Conservation (phyloP, 1,140 invertebrate species). For the Samia ricini region DNA sequence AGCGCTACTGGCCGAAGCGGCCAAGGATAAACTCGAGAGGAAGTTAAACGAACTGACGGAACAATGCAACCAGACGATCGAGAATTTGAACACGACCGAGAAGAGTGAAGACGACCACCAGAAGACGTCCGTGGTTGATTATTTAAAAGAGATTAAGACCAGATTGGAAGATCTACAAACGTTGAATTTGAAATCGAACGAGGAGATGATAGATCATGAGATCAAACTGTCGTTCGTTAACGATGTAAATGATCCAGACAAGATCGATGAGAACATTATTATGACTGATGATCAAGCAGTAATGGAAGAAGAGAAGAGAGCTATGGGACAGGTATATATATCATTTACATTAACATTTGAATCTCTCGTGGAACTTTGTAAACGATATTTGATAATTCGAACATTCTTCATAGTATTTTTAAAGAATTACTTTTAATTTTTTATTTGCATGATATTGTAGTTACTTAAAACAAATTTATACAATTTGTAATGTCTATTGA, state of each 20-base stretch:
- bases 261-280: conserved; percentile 44
- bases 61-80: conserved; percentile 78
- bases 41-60: conserved; percentile 82
- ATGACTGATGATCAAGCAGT: conserved; percentile 77
- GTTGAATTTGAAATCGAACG: conserved; percentile 76
- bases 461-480: too few relatives aligned
- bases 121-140: conserved; percentile 63
- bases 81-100: conserved; percentile 63
- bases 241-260: conserved; percentile 46
- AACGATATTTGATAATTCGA: too few relatives aligned
- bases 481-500: too few relatives aligned
- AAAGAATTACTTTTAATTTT: too few relatives aligned
- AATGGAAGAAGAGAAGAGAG: conserved; percentile 81
- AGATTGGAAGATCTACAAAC: conserved; percentile 76
- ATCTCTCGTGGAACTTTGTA: too few relatives aligned
- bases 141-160: conserved; percentile 74
- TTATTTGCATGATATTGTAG: too few relatives aligned
- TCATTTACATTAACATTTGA: conserved; percentile 6
- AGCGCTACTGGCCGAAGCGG: conserved; percentile 80
- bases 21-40: conserved; percentile 81
- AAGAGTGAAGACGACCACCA: conserved; percentile 45
- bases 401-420: too few relatives aligned
- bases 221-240: conserved; percentile 65
- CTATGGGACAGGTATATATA: conserved; percentile 78
- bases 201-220: conserved; percentile 78